Evolutionary conservation across 2,888 invertebrate species (phyloP).

Genomic region (Griposia aprilina): DNA sequence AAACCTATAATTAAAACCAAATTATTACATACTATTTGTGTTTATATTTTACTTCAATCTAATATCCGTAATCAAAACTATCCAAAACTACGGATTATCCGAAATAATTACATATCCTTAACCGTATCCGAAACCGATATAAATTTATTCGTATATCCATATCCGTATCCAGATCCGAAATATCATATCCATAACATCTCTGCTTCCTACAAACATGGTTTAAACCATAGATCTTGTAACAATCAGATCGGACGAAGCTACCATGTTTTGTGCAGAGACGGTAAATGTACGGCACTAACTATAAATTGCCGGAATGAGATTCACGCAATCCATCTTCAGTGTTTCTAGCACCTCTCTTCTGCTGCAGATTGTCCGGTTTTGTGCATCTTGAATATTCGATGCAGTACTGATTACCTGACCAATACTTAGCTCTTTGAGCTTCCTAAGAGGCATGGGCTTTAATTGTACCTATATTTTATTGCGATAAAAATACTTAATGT

Average conservation of each 20-base stretch:
- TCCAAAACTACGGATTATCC: too few relatives aligned
- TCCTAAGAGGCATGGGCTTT: not conserved
- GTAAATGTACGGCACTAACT: not conserved
- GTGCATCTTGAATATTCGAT: not conserved
- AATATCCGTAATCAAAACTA: too few relatives aligned
- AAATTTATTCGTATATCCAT: too few relatives aligned
- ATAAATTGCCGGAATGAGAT: not conserved
- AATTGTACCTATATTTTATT: not conserved
- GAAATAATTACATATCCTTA: too few relatives aligned
- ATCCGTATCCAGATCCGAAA: too few relatives aligned
- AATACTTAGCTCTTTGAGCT: not conserved
- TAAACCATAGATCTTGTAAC: not conserved
- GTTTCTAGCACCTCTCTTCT: not conserved
- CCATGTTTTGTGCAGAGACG: not conserved
- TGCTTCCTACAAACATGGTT: not conserved
- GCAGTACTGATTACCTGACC: not conserved
- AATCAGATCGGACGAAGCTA: not conserved
- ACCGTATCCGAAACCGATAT: too few relatives aligned
- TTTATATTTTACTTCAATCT: too few relatives aligned
- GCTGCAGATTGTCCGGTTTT: not conserved
- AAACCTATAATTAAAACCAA: too few relatives aligned
- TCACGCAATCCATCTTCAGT: not conserved
- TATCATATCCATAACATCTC: too few relatives aligned
- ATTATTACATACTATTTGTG: too few relatives aligned
- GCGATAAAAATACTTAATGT: slow-evolving; percentile 30